A percentile compares a stretch with the other conserved stretches of the same genome.
Evolutionary conservation across 2,797 vertebrate genomes (phyloP).

Genomic region (Eulemur rubriventer): DNA sequence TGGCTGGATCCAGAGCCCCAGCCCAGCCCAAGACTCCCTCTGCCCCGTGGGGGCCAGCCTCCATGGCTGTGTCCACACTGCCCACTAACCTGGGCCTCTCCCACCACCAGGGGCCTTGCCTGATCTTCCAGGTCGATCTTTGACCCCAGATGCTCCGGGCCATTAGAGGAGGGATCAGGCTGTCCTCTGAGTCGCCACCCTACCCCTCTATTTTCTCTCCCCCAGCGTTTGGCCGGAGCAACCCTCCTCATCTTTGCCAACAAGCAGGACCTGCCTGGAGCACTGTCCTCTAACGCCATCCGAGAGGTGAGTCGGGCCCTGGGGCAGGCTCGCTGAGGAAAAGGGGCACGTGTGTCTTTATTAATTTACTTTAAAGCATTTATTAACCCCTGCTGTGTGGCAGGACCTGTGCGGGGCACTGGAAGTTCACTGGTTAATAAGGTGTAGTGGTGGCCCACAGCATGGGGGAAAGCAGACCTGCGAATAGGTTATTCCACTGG

Average conservation of each 20-base stretch:
- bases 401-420: background rate
- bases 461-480: background rate
- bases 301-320: constrained; percentile 83
- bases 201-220: background rate
- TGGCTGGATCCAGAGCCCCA: background rate
- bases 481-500: background rate
- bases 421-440: background rate
- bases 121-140: background rate
- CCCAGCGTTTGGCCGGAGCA: constrained; percentile 92
- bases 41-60: accelerated
- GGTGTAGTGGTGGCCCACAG: background rate
- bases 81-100: background rate
- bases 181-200: background rate
- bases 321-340: background rate
- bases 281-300: constrained; percentile 86
- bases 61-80: background rate
- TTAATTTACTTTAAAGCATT: background rate
- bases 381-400: background rate
- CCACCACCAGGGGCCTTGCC: background rate
- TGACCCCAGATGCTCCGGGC: background rate
- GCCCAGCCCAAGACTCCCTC: background rate
- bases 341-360: accelerated
- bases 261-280: constrained; percentile 90
- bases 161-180: background rate
- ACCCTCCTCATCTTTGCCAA: constrained; percentile 95